Percentiles rank a stretch among this genome's conserved stretches.
These are phyloP conservation scores for Xiphorhynchus erythropygius DNA, from an alignment of 2,797 vertebrate species.

Conservation along the genomic window DNA sequence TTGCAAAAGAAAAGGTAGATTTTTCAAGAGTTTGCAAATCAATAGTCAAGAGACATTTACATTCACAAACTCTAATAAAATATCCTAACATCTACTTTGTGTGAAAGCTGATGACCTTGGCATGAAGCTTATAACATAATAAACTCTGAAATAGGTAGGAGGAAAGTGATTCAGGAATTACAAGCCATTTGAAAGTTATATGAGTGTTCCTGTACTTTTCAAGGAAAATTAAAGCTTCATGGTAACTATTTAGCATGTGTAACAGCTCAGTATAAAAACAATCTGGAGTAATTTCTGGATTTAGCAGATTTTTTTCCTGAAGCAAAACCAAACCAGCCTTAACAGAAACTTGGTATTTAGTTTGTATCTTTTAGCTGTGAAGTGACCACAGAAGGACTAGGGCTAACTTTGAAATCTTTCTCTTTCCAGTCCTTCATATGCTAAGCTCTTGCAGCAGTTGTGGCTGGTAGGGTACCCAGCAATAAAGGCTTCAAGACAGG, in stretches of 20 bases:
- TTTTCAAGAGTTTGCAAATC: slow-evolving; percentile 64
- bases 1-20: slow-evolving; percentile 25
- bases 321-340: neutral
- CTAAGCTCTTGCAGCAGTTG: neutral
- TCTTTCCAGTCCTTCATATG: neutral
- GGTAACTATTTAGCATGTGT: neutral
- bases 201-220: neutral
- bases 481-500: neutral
- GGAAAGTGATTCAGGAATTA: slow-evolving; percentile 54
- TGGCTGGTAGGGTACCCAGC: neutral
- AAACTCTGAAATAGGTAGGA: slow-evolving; percentile 52
- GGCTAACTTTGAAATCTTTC: neutral
- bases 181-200: slow-evolving; percentile 19
- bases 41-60: slow-evolving; percentile 37
- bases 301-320: neutral
- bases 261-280: neutral
- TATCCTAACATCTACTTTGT: slow-evolving; percentile 33
- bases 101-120: slow-evolving; percentile 64
- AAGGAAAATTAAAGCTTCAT: slow-evolving; percentile 50
- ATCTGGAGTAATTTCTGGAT: neutral
- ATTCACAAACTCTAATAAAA: slow-evolving; percentile 54
- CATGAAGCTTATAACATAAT: slow-evolving; percentile 57
- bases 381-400: neutral
- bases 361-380: neutral
- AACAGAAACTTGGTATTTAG: neutral